Evolutionary conservation across 2,888 invertebrate genomes (phyloP), one percentile per base, ranked within the genome.

Genomic region (Melanostoma mellinum): DNA sequence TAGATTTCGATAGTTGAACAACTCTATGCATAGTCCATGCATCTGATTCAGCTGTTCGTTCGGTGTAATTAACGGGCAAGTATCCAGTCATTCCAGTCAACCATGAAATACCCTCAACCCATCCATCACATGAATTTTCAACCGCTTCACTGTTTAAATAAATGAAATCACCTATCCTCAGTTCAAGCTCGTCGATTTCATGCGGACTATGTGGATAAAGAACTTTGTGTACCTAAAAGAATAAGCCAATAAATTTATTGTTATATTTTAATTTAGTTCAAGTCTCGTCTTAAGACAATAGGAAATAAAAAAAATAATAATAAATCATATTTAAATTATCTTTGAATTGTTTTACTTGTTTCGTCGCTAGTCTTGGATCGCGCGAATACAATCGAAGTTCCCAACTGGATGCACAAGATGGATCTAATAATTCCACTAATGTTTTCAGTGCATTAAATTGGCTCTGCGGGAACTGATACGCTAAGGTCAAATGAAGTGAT

Each of bases 21-120:
- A 94, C 94, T 68, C 94, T 94, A 88, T 98, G 97, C 65, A 97
- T 90, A 9, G 97, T 97, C 98, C 98, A 98, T 3, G 97, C 96
- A 92, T 97, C 97, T 0, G 97, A 96, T 90, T 97, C 97, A 0
- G 97, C 95, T 0, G 96, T 96, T 53, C 96, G 93, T 88, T 95
- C 94, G 0, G 97, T 96, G 88, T 96, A 97, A 89, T 96, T 95
- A 55, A 94, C 94, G 0, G 97, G 97, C 87, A 97, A 92, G 88
- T 94, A 94, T 1, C 97, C 97, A 74, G 94, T 93, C 87, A 94
- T 94, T 40, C 96, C 94, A 6, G 89, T 89, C 20, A 90, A 86
- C 91, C 91, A 91, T 9, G 91, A 91, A 42, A 91, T 89, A 35
- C 97, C 97, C 87, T 95, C 95, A 36, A 96, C 95, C 97, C 97